Evolutionary conservation across 2,797 vertebrate genomes (phyloP).

Genomic region (Distichodus sexfasciatus): DNA sequence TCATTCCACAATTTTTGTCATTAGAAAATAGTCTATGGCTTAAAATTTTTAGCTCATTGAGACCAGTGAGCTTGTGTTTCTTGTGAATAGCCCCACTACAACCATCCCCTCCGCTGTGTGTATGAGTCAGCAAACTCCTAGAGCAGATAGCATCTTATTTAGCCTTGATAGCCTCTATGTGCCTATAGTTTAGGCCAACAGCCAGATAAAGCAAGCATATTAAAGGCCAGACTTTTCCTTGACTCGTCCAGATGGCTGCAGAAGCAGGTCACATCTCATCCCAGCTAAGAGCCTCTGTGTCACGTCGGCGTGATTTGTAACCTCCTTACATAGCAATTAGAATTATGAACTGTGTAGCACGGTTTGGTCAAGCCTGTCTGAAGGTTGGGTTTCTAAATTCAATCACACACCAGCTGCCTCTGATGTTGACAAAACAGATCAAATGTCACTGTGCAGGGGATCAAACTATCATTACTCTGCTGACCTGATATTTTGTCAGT

Average conservation of each 20-base stretch:
- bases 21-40: too few species aligned
- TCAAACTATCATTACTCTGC: not conserved
- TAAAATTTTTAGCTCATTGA: too few species aligned
- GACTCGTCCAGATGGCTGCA: constrained; percentile 30
- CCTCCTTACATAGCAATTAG: constrained; percentile 23
- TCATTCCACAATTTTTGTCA: too few species aligned
- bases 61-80: too few species aligned
- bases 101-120: not conserved
- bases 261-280: constrained; percentile 25
- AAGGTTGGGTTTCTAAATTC: constrained; percentile 26
- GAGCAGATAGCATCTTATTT: not conserved
- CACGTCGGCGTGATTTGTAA: constrained; percentile 25
- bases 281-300: constrained; percentile 11
- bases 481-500: not conserved
- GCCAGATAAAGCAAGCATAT: not conserved
- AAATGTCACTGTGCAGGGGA: constrained; percentile 5
- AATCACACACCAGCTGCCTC: constrained; percentile 7
- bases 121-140: constrained; percentile 5
- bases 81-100: too few species aligned
- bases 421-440: constrained; percentile 15
- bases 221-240: constrained; percentile 22
- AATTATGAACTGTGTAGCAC: constrained; percentile 37
- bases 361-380: constrained; percentile 12
- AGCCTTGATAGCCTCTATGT: not conserved
- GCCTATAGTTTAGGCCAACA: not conserved